These are phyloP conservation scores for Lycaon pictus DNA, from an alignment of 2,113 vertebrate genomes.

Conservation along the genomic window DNA sequence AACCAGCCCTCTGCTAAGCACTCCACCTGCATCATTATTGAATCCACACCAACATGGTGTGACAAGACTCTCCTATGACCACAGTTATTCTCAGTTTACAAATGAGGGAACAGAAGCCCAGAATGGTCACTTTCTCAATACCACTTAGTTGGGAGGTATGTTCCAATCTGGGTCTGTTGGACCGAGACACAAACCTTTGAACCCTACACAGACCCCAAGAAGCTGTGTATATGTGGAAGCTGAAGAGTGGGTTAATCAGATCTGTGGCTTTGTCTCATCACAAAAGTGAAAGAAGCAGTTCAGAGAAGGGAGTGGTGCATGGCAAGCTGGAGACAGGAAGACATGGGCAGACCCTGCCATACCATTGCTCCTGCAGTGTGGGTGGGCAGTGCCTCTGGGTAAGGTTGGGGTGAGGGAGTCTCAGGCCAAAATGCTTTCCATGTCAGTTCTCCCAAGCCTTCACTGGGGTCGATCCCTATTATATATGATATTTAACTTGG, in stretches of 20 bases:
- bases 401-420: background rate
- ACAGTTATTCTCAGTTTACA: background rate
- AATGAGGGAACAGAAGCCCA: background rate
- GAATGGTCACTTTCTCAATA: background rate
- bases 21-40: background rate
- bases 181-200: background rate
- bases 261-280: conserved; percentile 55
- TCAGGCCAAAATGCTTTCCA: background rate
- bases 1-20: background rate
- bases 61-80: background rate
- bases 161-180: background rate
- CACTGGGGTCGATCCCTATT: too few species aligned
- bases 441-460: background rate
- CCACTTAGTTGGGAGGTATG: background rate
- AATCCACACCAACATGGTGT: background rate
- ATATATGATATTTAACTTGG: background rate
- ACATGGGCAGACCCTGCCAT: background rate
- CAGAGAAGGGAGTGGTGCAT: background rate
- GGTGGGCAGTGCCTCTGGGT: background rate
- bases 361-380: background rate
- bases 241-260: background rate
- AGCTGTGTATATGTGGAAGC: conserved; percentile 22
- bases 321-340: background rate
- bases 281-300: conserved; percentile 63
- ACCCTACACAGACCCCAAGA: background rate